phyloP scores from a whole-genome alignment of 2,113 vertebrate species.

The Hoplias malabaricus region DNA sequence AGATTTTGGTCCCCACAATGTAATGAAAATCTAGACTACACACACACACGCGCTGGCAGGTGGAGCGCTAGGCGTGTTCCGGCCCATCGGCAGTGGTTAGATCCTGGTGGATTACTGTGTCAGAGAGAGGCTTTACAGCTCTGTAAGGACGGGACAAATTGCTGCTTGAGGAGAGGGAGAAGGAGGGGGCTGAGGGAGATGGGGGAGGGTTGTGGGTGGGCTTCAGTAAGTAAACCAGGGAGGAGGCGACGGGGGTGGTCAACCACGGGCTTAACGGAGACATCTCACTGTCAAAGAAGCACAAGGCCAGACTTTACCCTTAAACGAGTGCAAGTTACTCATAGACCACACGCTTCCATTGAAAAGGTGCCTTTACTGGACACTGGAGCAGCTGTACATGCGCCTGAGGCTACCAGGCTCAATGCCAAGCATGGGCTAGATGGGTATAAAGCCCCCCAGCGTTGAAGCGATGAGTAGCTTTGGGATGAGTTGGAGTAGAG shows the following conservation, averaged over 20 bases:
- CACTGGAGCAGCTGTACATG: no score
- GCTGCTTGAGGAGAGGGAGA: conserved; percentile 41
- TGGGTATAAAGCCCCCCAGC: no score
- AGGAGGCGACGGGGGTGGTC: conserved; percentile 28
- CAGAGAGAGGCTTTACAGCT: conserved; percentile 48
- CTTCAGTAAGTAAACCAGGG: conserved; percentile 36
- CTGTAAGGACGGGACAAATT: conserved; percentile 48
- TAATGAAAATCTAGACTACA: no score
- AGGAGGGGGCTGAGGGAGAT: conserved; percentile 13
- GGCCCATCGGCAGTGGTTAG: conserved; percentile 39
- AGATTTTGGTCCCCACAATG: no score
- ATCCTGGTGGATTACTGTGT: conserved; percentile 50
- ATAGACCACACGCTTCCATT: no score
- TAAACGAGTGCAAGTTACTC: neutral
- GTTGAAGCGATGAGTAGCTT: no score
- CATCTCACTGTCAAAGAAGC: conserved; percentile 9
- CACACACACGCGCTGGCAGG: conserved; percentile 39
- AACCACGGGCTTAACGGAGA: neutral
- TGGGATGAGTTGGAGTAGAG: no score
- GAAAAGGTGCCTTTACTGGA: no score
- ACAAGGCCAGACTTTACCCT: neutral
- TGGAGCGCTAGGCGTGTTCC: conserved; percentile 41
- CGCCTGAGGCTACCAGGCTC: no score
- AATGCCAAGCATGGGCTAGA: no score
- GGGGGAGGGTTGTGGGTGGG: neutral